Conservation (phyloP, 1,140 invertebrate genomes). For the Drosophila navojoa region DNA sequence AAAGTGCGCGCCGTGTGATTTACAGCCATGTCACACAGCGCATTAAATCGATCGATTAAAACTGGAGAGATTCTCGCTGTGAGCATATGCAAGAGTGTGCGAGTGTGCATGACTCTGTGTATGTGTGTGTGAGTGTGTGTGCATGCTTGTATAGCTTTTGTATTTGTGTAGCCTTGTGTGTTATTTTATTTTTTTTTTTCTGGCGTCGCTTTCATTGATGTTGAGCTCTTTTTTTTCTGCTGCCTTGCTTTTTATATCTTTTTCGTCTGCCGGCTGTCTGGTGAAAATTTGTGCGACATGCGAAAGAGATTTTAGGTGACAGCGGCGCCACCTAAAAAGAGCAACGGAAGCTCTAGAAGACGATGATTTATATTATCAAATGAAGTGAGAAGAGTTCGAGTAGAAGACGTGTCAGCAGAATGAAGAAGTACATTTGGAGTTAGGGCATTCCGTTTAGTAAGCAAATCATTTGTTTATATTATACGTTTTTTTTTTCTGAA, state of each 20-base stretch:
- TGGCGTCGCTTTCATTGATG: slow-evolving; percentile 75
- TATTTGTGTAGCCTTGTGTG: slow-evolving; percentile 29
- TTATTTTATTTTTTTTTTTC: slow-evolving; percentile 30
- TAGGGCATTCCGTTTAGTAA: not conserved
- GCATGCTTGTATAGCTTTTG: slow-evolving; percentile 31
- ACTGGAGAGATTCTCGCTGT: slow-evolving; percentile 35
- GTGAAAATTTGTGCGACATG: slow-evolving; percentile 56
- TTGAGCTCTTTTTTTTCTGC: slow-evolving; percentile 32
- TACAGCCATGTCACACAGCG: slow-evolving; percentile 69
- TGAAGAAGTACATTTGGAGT: too few relatives aligned
- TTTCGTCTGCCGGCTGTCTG: slow-evolving; percentile 70
- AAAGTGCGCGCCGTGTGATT: slow-evolving; percentile 68
- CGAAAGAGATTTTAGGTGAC: slow-evolving; percentile 65
- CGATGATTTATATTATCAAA: slow-evolving; percentile 38
- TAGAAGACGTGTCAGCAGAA: not conserved
- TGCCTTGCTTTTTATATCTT: slow-evolving; percentile 24
- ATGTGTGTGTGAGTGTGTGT: not conserved
- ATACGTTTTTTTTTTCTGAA: too few relatives aligned
- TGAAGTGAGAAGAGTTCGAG: not conserved
- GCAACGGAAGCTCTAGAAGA: slow-evolving; percentile 30
- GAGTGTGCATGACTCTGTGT: not conserved
- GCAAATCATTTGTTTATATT: not conserved
- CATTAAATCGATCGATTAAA: slow-evolving; percentile 77
- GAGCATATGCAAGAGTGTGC: slow-evolving; percentile 2
- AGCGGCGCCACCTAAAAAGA: slow-evolving; percentile 44